phyloP scores from a whole-genome alignment of 2,113 vertebrate genomes.

The Spea bombifrons region DNA sequence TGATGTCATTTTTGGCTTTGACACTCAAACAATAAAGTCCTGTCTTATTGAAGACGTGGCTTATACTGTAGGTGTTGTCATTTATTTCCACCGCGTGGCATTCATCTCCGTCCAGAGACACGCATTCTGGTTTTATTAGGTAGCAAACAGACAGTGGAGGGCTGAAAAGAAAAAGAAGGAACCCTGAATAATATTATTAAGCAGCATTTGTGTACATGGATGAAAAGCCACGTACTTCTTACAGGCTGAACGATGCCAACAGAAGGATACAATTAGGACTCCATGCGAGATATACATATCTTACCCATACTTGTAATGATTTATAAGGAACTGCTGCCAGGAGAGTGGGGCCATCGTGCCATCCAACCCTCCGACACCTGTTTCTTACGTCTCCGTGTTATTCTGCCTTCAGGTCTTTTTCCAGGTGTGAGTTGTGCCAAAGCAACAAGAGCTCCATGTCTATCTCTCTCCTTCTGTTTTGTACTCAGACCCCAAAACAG shows the following conservation, averaged over 20 bases:
- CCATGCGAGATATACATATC: neutral
- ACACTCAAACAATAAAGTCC: constrained; percentile 81
- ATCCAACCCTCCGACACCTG: neutral
- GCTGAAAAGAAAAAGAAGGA: constrained; percentile 54
- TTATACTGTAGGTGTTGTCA: constrained; percentile 69
- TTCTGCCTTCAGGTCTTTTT: no score
- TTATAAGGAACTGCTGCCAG: neutral
- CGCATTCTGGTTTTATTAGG: constrained; percentile 75
- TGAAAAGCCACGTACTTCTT: neutral
- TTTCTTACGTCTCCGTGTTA: no score
- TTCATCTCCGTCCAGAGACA: constrained; percentile 55
- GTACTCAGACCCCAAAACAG: no score
- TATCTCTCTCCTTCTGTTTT: no score
- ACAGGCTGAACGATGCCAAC: neutral
- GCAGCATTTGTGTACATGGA: neutral
- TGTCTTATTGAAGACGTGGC: constrained; percentile 67
- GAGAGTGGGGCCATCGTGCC: neutral
- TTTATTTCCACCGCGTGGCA: constrained; percentile 73
- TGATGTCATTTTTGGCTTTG: constrained; percentile 70
- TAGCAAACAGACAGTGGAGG: constrained; percentile 80
- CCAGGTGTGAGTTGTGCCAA: no score
- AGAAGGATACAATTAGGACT: neutral
- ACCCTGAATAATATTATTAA: neutral
- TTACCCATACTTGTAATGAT: neutral
- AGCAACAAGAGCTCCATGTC: no score